A percentile compares a stretch with the other conserved stretches of the same genome.
Conservation (phyloP, 2,113 vertebrate genomes). For the Hypocryptadius cinnamomeus region DNA sequence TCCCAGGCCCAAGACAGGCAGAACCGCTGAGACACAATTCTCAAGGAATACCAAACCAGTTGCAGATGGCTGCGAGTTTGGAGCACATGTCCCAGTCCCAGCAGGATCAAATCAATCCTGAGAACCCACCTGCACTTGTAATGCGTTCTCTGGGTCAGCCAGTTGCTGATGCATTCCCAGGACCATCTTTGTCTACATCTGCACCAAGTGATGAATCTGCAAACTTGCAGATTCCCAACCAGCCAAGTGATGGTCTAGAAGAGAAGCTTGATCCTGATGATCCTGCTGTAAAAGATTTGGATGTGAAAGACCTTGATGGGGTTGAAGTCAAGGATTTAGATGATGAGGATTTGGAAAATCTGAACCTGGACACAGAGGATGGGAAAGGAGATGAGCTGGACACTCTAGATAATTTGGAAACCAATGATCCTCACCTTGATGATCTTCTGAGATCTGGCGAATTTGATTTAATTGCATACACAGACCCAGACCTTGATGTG, state of each 20-base stretch:
- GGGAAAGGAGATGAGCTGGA: slow-evolving; percentile 94
- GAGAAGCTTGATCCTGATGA: slow-evolving; percentile 91
- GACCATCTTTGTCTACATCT: slow-evolving; percentile 62
- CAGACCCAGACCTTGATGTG: slow-evolving; percentile 91
- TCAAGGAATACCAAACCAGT: slow-evolving; percentile 60
- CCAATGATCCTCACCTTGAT: slow-evolving; percentile 90
- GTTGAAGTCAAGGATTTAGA: slow-evolving; percentile 96
- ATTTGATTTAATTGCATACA: slow-evolving; percentile 96
- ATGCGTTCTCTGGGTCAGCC: slow-evolving; percentile 80
- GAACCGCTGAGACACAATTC: slow-evolving; percentile 63
- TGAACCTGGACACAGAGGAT: slow-evolving; percentile 91
- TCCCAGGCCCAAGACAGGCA: slow-evolving; percentile 62
- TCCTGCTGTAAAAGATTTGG: slow-evolving; percentile 90
- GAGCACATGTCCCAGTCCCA: slow-evolving; percentile 73
- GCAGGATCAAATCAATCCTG: slow-evolving; percentile 64
- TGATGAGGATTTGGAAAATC: slow-evolving; percentile 91
- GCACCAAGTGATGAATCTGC: slow-evolving; percentile 57
- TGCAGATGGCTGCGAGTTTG: slow-evolving; percentile 73
- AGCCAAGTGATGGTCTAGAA: slow-evolving; percentile 74
- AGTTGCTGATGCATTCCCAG: slow-evolving; percentile 72
- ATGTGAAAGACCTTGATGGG: slow-evolving; percentile 82
- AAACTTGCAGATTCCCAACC: slow-evolving; percentile 49
- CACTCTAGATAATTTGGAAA: slow-evolving; percentile 80
- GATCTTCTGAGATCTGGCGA: slow-evolving; percentile 90
- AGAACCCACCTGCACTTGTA: slow-evolving; percentile 65